Percentiles rank a stretch among this genome's conserved stretches.
phyloP scores from a whole-genome alignment of 2,113 vertebrate genomes.

The Mormyrus iriodes region DNA sequence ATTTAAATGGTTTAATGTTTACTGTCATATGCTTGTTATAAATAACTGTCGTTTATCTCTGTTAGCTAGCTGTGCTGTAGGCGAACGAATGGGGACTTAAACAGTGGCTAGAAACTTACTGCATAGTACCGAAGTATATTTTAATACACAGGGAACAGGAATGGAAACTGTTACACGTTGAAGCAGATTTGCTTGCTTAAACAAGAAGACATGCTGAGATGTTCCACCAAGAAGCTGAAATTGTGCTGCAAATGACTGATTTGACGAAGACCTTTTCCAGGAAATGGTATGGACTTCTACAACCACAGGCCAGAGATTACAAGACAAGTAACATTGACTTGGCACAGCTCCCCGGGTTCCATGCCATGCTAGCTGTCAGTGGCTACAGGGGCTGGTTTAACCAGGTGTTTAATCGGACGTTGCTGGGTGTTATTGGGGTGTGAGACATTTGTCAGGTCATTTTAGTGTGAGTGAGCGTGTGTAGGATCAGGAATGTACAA shows the following conservation, averaged over 20 bases:
- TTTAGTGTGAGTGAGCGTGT: neutral
- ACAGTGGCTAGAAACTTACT: neutral
- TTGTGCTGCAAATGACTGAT: neutral
- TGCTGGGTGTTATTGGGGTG: neutral
- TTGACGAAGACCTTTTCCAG: neutral
- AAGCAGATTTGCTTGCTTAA: neutral
- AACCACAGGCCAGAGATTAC: neutral
- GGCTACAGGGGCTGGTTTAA: neutral
- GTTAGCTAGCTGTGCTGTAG: neutral
- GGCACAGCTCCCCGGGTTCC: neutral
- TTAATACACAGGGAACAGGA: neutral
- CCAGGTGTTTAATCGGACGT: neutral
- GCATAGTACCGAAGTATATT: neutral
- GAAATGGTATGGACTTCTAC: neutral
- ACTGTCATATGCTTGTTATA: neutral
- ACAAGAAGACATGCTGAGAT: neutral
- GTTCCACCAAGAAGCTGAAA: neutral
- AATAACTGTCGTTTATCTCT: neutral
- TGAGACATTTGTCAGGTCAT: neutral
- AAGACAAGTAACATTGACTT: neutral
- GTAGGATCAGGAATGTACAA: neutral
- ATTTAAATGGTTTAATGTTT: neutral
- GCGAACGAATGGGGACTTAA: neutral
- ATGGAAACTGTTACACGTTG: neutral
- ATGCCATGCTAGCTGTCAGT: neutral